phyloP scores from a whole-genome alignment of 2,797 vertebrate genomes.

The Picus viridis region DNA sequence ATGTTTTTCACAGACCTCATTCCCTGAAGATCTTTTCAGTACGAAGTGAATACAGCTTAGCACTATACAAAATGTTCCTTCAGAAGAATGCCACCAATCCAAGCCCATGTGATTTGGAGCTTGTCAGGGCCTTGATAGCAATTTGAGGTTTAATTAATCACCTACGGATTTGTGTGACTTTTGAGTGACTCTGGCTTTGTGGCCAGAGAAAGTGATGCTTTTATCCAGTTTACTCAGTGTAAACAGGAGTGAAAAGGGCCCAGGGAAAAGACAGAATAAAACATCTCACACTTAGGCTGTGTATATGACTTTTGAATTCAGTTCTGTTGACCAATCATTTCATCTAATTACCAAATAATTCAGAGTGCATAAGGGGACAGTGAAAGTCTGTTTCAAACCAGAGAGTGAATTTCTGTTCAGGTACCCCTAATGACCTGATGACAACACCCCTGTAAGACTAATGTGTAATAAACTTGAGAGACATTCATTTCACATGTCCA shows the following conservation, averaged over 20 bases:
- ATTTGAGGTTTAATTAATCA: not conserved
- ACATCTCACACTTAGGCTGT: not conserved
- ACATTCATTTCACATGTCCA: not conserved
- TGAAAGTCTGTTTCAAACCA: not conserved
- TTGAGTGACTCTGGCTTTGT: not conserved
- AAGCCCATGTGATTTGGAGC: not conserved
- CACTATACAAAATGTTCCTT: not conserved
- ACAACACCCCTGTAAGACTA: not conserved
- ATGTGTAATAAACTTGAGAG: not conserved
- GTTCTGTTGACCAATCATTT: not conserved
- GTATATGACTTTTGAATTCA: not conserved
- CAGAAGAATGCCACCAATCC: not conserved
- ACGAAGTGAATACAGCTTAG: not conserved
- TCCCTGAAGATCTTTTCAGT: not conserved
- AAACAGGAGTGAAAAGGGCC: not conserved
- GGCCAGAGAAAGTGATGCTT: not conserved
- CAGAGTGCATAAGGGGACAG: not conserved
- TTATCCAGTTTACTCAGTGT: not conserved
- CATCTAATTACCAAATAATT: not conserved
- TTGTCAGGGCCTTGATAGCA: not conserved
- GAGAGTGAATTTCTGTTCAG: not conserved
- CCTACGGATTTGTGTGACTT: not conserved
- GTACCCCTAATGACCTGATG: not conserved
- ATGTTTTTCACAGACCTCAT: not conserved
- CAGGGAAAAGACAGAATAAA: not conserved